Conservation (phyloP, 2,113 vertebrate genomes). For the Pelobates fuscus region DNA sequence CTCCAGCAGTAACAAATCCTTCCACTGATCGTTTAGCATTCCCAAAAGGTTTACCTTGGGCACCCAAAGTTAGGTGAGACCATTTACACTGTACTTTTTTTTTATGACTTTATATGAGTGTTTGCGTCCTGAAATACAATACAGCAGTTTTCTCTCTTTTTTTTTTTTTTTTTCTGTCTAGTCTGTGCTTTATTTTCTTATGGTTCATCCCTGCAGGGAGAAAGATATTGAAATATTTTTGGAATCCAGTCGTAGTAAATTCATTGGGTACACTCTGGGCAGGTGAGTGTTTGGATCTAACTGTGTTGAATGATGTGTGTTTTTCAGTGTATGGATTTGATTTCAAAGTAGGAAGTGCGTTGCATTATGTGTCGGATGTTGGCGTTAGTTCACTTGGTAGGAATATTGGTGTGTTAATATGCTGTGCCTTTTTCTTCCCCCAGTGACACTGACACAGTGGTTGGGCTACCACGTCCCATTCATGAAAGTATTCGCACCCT, state of each 20-base stretch:
- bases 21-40: constrained; percentile 87
- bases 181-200: not conserved
- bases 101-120: no score
- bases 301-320: not conserved
- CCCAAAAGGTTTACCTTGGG: constrained; percentile 95
- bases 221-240: constrained; percentile 98
- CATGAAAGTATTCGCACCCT: constrained; percentile 96
- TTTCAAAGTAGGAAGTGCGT: no score
- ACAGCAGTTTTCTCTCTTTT: no score
- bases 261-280: constrained; percentile 95
- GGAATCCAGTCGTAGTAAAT: constrained; percentile 97
- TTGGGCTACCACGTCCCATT: constrained; percentile 93
- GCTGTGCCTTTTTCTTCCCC: constrained; percentile 49
- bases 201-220: constrained; percentile 72
- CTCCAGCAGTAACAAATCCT: constrained; percentile 83
- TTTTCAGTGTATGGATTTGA: no score
- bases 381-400: not conserved
- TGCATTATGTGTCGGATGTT: no score
- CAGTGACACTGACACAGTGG: constrained; percentile 94
- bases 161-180: not conserved
- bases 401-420: not conserved
- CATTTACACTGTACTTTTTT: not conserved
- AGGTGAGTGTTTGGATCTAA: constrained; percentile 68
- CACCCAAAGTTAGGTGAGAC: constrained; percentile 94
- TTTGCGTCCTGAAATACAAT: no score